Percentiles rank a stretch among this genome's conserved stretches.
Evolutionary conservation across 1,140 invertebrate genomes (phyloP).

Genomic region (Heliothis subflexa): DNA sequence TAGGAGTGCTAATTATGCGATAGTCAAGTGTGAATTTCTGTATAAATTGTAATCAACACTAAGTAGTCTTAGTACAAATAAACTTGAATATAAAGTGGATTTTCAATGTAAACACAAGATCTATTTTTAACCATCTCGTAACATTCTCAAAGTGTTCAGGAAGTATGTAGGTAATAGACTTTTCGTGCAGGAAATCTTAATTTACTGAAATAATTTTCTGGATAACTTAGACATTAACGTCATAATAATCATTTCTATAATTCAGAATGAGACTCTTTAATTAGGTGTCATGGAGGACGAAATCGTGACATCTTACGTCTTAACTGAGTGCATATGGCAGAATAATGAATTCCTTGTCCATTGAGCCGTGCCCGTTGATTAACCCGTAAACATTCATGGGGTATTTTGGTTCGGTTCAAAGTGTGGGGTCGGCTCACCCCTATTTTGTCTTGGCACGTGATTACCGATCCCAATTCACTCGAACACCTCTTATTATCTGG

Average conservation of each 20-base stretch:
- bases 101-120: neutral
- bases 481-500: slow-evolving; percentile 60
- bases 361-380: slow-evolving; percentile 63
- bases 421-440: slow-evolving; percentile 65
- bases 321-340: slow-evolving; percentile 49
- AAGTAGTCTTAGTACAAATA: neutral
- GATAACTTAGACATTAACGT: slow-evolving; percentile 9
- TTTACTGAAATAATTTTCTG: slow-evolving; percentile 2
- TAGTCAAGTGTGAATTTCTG: neutral
- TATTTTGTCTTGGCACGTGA: slow-evolving; percentile 63
- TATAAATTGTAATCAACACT: neutral
- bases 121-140: slow-evolving; percentile 5
- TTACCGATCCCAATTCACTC: slow-evolving; percentile 75
- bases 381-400: slow-evolving; percentile 68
- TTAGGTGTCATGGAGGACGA: slow-evolving; percentile 12
- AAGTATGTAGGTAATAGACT: neutral
- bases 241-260: slow-evolving; percentile 20
- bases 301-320: slow-evolving; percentile 39
- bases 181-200: slow-evolving; percentile 1
- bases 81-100: neutral
- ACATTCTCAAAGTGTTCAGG: neutral
- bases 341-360: slow-evolving; percentile 55
- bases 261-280: slow-evolving; percentile 33
- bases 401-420: slow-evolving; percentile 67
- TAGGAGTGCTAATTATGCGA: neutral